Evolutionary conservation across 2,888 invertebrate species (phyloP), one percentile per base, ranked within the genome.

Genomic region (Eudemis profundana): DNA sequence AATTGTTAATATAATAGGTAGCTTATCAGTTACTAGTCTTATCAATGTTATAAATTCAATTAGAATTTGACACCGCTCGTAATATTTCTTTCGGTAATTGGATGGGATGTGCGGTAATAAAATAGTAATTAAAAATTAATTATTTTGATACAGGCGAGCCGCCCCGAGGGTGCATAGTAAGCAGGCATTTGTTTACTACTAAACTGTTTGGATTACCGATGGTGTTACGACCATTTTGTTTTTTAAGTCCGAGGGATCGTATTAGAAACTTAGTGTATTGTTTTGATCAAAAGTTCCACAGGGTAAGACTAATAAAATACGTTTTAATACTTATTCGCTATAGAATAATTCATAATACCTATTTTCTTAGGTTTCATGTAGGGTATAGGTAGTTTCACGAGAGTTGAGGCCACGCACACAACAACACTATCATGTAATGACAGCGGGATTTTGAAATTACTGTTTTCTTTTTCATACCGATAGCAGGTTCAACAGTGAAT

Each of bases 71-170:
- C 73, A 74, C 69, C 73, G 61, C 72, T 72, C 77, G 75, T 78
- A 83, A 86, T 87, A 86, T 89, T 85, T 89, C 84, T 87, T 86
- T 83, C 71, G 73, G 82, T 90, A 92, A 90, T 90, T 90, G 88
- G 89, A 86, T 88, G 84, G 90, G 89, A 87, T 82, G 89, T 79
- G 82, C 76, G 77, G 88, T 92, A 89, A 89, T 91, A 91, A 91
- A 91, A 91, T 81, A 86, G 89, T 91, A 89, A 91, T 92, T 92
- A 91, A 91, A 91, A 90, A 89, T 90, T 89, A 89, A 90, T 89
- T 86, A 89, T 89, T 65, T 85, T 88, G 82, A 87, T 89, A 84
- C 83, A 79, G 85, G 80, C 78, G 79, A 79, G 76, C 79, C 81
- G 83, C 85, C 85, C 86, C 71, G 70, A 85, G 91, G 92, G 92